Evolutionary conservation across 2,888 invertebrate genomes (phyloP), one percentile per base, ranked within the genome.

Genomic region (Eretmocerus hayati): DNA sequence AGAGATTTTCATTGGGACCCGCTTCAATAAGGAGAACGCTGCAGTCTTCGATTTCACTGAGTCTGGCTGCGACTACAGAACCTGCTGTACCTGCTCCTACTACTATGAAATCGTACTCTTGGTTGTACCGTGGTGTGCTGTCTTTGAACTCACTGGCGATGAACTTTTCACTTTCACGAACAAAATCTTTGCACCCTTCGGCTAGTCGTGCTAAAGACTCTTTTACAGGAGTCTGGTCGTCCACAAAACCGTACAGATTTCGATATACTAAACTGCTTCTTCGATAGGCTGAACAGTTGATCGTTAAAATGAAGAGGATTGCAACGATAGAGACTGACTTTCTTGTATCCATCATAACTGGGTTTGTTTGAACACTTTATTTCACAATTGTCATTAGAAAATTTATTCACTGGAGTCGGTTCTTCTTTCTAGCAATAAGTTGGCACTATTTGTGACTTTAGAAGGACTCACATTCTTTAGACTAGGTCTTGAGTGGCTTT

Each of bases 1-100:
- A 81, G 68, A 89, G 87, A 0, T 87, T 88, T 72, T 90, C 89
- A 72, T 88, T 87, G 1, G 86, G 86, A 3, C 89, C 89, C 1
- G 88, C 89, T 71, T 89, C 89, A 52, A 89, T 63, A 0, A 90
- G 69, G 4, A 90, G 72, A 0, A 89, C 79, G 49, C 80, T 85
- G 84, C 85, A 87, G 54, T 81, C 75, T 45, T 79, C 79, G 18
- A 86, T 74, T 67, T 87, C 87, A 21, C 84, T 82, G 21, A 87
- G 71, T 42, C 89, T 77, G 66, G 85, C 88, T 1, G 89, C 88
- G 15, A 90, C 75, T 5, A 88, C 88, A 0, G 88, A 83, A 8
- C 85, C 85, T 81, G 72, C 72, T 4, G 71, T 68, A 3, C 74
- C 72, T 2, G 66, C 70, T 1, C 70, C 70, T 21, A 59, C 42